Percentiles rank a stretch among this genome's conserved stretches.
These are phyloP conservation scores for Pachyuromys duprasi DNA, from an alignment of 2,797 vertebrate genomes.

Conservation along the genomic window DNA sequence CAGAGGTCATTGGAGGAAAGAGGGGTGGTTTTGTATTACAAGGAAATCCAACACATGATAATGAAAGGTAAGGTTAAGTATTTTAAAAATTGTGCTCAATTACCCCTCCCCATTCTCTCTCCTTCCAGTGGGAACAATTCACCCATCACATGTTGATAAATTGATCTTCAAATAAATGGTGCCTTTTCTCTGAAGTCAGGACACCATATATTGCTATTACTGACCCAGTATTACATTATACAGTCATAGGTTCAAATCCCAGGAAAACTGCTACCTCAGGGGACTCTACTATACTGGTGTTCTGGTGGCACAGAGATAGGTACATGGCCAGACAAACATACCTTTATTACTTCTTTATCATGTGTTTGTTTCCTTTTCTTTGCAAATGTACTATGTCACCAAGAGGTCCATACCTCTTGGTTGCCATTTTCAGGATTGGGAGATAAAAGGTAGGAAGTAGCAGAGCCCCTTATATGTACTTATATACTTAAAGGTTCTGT, in stretches of 20 bases:
- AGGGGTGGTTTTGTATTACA: not conserved
- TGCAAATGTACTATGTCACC: not conserved
- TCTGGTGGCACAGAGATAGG: not conserved
- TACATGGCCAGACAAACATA: not conserved
- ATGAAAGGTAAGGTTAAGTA: not conserved
- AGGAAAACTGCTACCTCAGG: not conserved
- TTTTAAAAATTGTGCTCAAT: conserved; percentile 18
- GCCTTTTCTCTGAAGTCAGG: not conserved
- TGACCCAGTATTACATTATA: not conserved
- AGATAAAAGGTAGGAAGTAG: not conserved
- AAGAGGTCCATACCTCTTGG: no score
- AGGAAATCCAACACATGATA: not conserved
- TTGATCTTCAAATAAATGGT: not conserved
- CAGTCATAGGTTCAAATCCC: not conserved
- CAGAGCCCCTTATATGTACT: not conserved
- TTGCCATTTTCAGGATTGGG: not conserved
- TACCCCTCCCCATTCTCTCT: not conserved
- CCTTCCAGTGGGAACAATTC: not conserved
- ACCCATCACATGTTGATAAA: not conserved
- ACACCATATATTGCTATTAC: accelerated
- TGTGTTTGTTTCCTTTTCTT: not conserved
- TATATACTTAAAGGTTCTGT: not conserved
- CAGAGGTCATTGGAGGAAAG: not conserved
- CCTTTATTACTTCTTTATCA: not conserved
- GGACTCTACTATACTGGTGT: not conserved